phyloP scores from a whole-genome alignment of 2,113 vertebrate species.

The Lepus americanus region DNA sequence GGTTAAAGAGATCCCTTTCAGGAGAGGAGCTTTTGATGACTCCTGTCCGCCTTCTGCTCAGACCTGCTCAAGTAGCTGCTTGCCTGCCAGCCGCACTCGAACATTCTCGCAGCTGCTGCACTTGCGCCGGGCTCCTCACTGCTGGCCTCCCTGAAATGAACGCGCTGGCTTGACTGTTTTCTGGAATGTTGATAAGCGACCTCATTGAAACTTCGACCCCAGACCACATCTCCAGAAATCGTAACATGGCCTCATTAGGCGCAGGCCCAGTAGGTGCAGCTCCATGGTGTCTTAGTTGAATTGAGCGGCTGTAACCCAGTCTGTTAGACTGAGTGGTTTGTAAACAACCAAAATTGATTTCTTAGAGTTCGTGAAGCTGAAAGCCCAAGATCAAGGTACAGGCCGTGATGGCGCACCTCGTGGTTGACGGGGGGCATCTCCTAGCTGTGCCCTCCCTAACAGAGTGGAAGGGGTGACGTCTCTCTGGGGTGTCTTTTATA shows the following conservation, averaged over 20 bases:
- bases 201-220: background rate
- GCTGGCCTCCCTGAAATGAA: background rate
- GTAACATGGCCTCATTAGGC: background rate
- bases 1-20: conserved; percentile 55
- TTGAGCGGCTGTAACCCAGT: background rate
- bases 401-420: accelerated
- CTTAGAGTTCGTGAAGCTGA: background rate
- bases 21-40: conserved; percentile 50
- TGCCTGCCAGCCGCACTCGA: background rate
- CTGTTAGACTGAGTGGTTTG: accelerated
- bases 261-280: background rate
- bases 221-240: conserved; percentile 11
- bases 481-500: background rate
- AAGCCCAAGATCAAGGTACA: background rate
- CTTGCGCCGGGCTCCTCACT: background rate
- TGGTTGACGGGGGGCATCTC: background rate
- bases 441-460: background rate
- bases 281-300: background rate
- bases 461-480: background rate
- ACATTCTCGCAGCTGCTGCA: background rate
- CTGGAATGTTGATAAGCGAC: background rate
- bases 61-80: background rate
- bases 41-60: background rate
- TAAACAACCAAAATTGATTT: background rate
- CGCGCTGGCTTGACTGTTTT: background rate